These are phyloP conservation scores for Daubentonia madagascariensis DNA, from an alignment of 2,113 vertebrate species.

Conservation along the genomic window DNA sequence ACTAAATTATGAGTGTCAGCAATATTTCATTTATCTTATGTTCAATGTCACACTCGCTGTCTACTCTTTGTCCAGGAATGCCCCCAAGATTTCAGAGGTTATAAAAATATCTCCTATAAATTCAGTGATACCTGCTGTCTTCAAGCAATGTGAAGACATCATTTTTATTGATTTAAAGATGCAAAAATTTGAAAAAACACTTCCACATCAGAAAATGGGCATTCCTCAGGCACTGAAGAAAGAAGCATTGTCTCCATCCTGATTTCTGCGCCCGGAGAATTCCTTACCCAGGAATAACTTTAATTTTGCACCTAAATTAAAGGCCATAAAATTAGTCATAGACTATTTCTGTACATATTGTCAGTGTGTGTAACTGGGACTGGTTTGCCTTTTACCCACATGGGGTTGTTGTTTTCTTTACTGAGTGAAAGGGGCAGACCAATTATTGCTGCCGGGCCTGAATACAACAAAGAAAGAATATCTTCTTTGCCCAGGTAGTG, in stretches of 20 bases:
- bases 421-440: background rate
- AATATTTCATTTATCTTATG: background rate
- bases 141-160: background rate
- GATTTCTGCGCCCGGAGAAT: background rate
- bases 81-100: background rate
- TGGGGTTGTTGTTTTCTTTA: background rate
- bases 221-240: background rate
- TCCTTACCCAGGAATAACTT: background rate
- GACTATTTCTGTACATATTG: background rate
- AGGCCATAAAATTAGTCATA: background rate
- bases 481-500: background rate
- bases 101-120: background rate
- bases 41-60: background rate
- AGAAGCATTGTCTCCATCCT: background rate
- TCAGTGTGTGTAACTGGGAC: background rate
- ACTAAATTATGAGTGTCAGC: background rate
- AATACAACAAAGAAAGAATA: background rate
- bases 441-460: background rate
- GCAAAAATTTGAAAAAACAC: background rate
- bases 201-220: background rate
- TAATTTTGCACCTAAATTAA: background rate
- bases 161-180: background rate
- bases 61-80: background rate
- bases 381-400: background rate
- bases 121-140: background rate